Evolutionary conservation across 2,113 vertebrate genomes (phyloP), one percentile per base, ranked within the genome.

Genomic region (Mohoua ochrocephala): DNA sequence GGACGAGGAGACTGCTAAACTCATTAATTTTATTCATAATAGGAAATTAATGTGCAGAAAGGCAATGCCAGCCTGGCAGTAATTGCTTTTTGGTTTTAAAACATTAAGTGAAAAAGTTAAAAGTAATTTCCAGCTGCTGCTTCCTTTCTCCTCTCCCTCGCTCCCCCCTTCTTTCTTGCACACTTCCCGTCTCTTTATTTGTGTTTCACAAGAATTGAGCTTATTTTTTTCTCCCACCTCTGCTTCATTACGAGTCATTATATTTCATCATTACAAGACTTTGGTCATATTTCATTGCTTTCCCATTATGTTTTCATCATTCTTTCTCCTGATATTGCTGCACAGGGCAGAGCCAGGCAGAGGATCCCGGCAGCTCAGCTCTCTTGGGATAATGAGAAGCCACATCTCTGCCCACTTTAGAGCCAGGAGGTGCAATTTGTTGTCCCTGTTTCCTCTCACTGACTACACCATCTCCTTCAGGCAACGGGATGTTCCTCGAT

Each of bases 11-110:
- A 96, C 97, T 95, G 94, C 95, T 97, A 94, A 97, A 96, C 70
- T 95, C 96, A 97, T 98, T 98, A 97, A 97, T 97, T 97, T 97
- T 97, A 92, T 83, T 96, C 95, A 92, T 97, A 97, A 97, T 90
- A 97, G 95, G 94, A 97, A 98, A 96, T 97, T 97, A 97, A 97
- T 86, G 93, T 89, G 89, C 91, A 95, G 93, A 94, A 96, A 94
- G 85, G 89, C 87, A 85, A 74, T 63, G 78, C 70, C 84, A 79
- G 84, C 83, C 77, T 57, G 69, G 50, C 75, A 65, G 78, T 93
- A 96, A 97, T 95, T 95, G 93, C 96, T 95, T 96, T 97, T 91
- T 87, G 76, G 91, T 70, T 89, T 97, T 89, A 93, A 79, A 91
- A 94, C 7, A 3, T 59, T 54, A 69, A 93, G 68, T 84, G 77